Percentiles rank a stretch among this genome's conserved stretches.
Evolutionary conservation across 1,140 invertebrate genomes (phyloP).

Genomic region (Drosophila chauvacae): DNA sequence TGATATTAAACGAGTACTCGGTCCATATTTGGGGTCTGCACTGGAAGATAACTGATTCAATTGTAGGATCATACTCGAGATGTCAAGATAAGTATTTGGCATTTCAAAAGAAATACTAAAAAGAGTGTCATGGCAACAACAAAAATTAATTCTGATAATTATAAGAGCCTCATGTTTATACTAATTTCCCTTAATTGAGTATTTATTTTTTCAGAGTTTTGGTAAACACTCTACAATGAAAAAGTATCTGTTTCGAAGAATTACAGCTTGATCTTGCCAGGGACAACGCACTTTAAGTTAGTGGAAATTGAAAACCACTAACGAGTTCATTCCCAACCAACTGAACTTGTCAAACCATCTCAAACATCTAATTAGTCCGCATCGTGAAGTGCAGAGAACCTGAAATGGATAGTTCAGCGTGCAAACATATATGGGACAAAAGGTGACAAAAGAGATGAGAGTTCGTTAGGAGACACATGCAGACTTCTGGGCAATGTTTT

Average conservation of each 20-base stretch:
- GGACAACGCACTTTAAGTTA: background rate
- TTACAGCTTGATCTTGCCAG: too few species aligned
- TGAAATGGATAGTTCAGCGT: slow-evolving; percentile 6
- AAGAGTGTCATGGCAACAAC: background rate
- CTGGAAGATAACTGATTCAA: background rate
- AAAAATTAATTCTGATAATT: background rate
- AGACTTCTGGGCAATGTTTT: slow-evolving; percentile 61
- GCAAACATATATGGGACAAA: slow-evolving; percentile 1
- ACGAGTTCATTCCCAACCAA: slow-evolving; percentile 54
- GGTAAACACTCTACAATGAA: background rate
- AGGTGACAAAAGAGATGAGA: slow-evolving; percentile 42
- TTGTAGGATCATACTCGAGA: too few species aligned
- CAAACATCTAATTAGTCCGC: slow-evolving; percentile 72
- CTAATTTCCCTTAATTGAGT: background rate
- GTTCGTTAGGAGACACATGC: slow-evolving; percentile 72
- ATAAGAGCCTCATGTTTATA: too few species aligned
- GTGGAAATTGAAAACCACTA: slow-evolving; percentile 57
- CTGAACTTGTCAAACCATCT: slow-evolving; percentile 54
- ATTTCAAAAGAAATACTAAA: background rate
- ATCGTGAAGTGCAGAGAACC: slow-evolving; percentile 28
- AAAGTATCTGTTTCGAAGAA: background rate
- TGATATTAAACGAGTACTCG: slow-evolving; percentile 25
- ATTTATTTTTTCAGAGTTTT: too few species aligned
- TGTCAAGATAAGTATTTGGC: background rate
- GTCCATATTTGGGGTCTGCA: slow-evolving; percentile 12